Base-by-base conservation (phyloP, 2,113 vertebrate genomes). In the Ranitomeya imitator region DNA sequence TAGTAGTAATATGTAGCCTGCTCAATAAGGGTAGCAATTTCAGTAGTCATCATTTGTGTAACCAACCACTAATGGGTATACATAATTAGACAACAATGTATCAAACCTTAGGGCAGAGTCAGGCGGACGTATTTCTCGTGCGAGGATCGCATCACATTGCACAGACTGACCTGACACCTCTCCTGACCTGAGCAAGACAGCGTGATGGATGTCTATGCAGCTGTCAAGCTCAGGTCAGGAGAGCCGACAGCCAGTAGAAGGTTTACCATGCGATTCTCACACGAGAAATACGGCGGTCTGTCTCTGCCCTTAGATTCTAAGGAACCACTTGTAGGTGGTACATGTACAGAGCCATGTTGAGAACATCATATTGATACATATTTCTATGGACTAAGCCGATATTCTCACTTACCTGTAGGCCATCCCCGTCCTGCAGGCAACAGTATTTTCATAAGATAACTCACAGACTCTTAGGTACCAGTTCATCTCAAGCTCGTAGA, bases 381-480 rank as follows among this genome's bases (percentile, higher is more conserved):
- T 65, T 13, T 52, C 4, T 65, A 54, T 23, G 55, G 55, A 81
- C 6, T 2, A 13, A 55, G 16, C 6, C 55, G 13, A 45, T 11
- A 15, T 83, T 83, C 7, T 15, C 52, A 7, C 96, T 96, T 94
- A 99, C 98, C 97, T 97, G 96, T 99, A 97, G 0, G 94, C 95
- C 98, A 99, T 99, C 23, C 97, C 96, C 0, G 96, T 97, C 91
- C 92, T 93, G 90, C 92, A 91, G 80, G 96, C 94, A 0, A 96
- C 94, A 37, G 96, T 96, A 89, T 94, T 95, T 87, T 98, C 97
- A 63, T 92, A 93, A 73, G 96, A 96, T 77, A 98, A 92, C 71
- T 96, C 97, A 6, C 94, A 97, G 86, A 96, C 92, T 85, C 95
- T 95, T 74, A 99, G 93, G 93, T 98, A 99, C 96, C 97, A 98